Evolutionary conservation across 2,797 vertebrate species (phyloP).

Genomic region (Danio choprae): DNA sequence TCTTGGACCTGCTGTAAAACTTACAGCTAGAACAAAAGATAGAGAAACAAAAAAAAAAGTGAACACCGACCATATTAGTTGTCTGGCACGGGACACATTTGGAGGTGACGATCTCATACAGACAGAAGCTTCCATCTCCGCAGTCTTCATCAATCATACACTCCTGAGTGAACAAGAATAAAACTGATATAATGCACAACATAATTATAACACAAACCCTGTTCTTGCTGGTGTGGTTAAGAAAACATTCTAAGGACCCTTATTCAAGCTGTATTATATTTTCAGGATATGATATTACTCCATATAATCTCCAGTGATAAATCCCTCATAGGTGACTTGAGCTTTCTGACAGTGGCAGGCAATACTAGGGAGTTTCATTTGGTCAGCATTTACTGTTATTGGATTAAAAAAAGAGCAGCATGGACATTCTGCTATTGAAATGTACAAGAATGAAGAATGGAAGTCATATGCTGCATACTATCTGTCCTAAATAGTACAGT

Average conservation of each 20-base stretch:
- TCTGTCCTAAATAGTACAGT: too few relatives aligned
- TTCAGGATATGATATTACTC: neutral
- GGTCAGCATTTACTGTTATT: neutral
- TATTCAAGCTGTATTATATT: neutral
- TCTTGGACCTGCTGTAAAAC: too few relatives aligned
- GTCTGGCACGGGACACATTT: slow-evolving; percentile 86
- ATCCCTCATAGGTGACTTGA: neutral
- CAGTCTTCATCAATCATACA: slow-evolving; percentile 96
- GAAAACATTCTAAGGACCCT: neutral
- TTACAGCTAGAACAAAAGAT: neutral
- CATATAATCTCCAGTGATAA: neutral
- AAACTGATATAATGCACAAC: slow-evolving; percentile 25
- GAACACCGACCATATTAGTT: slow-evolving; percentile 78
- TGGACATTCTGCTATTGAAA: neutral
- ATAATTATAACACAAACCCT: slow-evolving; percentile 8
- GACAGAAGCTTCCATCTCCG: slow-evolving; percentile 82
- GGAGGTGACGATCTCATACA: slow-evolving; percentile 85
- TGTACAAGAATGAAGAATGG: neutral
- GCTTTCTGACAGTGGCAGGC: neutral
- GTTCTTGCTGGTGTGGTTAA: neutral
- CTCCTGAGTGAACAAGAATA: slow-evolving; percentile 75
- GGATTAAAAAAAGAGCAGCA: neutral
- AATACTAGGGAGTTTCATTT: neutral
- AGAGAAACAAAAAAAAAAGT: neutral
- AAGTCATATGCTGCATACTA: too few relatives aligned